Conservation (phyloP, 2,888 invertebrate genomes). For the Thecophora atra region DNA sequence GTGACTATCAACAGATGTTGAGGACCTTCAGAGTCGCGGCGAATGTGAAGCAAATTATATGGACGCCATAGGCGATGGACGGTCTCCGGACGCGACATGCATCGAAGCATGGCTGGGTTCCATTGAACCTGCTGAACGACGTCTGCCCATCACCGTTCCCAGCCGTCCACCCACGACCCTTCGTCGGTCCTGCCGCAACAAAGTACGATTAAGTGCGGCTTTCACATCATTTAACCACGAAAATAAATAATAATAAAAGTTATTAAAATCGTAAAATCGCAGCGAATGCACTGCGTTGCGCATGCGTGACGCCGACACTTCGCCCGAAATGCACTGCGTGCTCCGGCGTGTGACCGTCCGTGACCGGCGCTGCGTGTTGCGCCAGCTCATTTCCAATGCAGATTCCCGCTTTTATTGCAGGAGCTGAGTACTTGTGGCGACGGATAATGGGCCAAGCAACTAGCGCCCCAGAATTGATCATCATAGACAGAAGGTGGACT, state of each 20-base stretch:
- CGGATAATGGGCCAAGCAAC: neutral
- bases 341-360: neutral
- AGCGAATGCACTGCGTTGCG: conserved; percentile 17
- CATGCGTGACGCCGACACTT: conserved; percentile 26
- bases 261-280: conserved; percentile 22
- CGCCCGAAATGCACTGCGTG: neutral
- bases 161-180: neutral
- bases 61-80: neutral
- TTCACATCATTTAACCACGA: conserved; percentile 6
- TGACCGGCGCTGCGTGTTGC: conserved; percentile 20
- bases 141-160: no score
- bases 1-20: neutral
- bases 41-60: neutral
- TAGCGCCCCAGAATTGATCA: neutral
- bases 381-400: conserved; percentile 24
- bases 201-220: neutral
- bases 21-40: neutral
- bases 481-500: neutral
- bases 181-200: no score
- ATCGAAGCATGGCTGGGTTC: neutral
- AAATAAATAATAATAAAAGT: conserved; percentile 24
- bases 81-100: neutral
- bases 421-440: neutral
- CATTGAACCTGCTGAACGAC: neutral
- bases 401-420: conserved; percentile 15